Evolutionary conservation across 64 coral and sea anemone genomes (phyloP), one percentile per base, ranked within the genome.

Genomic region (Acropora tenuis): DNA sequence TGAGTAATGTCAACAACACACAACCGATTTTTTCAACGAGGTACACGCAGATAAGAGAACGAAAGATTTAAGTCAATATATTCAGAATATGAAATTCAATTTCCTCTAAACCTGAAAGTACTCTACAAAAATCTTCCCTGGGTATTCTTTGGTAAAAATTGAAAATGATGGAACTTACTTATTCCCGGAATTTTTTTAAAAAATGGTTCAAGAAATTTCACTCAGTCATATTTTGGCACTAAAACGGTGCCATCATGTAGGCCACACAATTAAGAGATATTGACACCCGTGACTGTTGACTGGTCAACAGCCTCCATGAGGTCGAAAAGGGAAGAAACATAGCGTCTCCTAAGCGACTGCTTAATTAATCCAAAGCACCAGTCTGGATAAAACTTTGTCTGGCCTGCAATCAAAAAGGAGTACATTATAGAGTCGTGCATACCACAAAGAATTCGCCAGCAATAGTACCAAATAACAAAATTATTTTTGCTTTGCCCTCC

Each of bases 361-460:
- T 30, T 30, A 30, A 30, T 30, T 30, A 30, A 30, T 30, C 30
- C 30, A 30, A 30, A 30, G 30, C 30, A 30, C 30, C 30, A 30
- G 30, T 30, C 30, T 30, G 30, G 30, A 30, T 30, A 30, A 30
- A 30, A 30, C 30, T 30, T 30, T 30, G 30, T 30, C 30, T 30
- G 30, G 30, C 30, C 30, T 30, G 30, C 30, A 30, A 30, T 30
- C 42, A 94, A 83, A 89, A 94, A 94, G 20, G 78, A 89, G 66
- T 89, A 83, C 44, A 89, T 16, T 20, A 94, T 89, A 48, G 48
- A 59, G 20, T 66, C 19, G 49, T 94, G 86, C 8, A 94, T 74
- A 16, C 75, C 30, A 30, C 30, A 30, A 30, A 30, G 30, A 30
- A 30, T 30, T 30, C 30, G 30, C 30, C 30, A 30, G 30, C 30